phyloP scores from a whole-genome alignment of 2,797 vertebrate genomes.

The Peromyscus eremicus region DNA sequence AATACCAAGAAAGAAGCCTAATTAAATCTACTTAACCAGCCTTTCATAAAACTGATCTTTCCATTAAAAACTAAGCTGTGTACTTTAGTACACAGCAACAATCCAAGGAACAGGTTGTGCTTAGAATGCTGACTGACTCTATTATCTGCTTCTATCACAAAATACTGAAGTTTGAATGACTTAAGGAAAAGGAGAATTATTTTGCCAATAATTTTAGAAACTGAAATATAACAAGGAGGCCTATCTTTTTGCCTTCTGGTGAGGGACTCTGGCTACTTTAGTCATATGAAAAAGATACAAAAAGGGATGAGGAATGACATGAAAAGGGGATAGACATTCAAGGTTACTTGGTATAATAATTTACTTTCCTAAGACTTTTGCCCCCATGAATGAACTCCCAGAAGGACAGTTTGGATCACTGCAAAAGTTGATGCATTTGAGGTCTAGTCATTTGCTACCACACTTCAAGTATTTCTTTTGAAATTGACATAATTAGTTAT shows the following conservation, averaged over 20 bases:
- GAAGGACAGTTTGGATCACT: background rate
- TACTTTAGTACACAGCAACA: background rate
- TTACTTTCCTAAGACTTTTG: background rate
- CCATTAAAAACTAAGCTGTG: slow-evolving; percentile 44
- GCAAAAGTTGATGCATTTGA: background rate
- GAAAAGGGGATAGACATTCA: too few species aligned
- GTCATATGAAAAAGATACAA: background rate
- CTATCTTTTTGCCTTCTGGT: background rate
- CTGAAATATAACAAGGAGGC: background rate
- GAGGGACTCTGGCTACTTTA: background rate
- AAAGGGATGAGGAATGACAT: background rate
- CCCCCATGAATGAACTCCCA: background rate
- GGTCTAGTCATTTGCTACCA: too few species aligned
- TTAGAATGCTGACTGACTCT: background rate
- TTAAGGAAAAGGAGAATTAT: background rate
- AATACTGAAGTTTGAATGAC: background rate
- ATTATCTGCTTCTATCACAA: background rate
- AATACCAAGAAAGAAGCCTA: background rate
- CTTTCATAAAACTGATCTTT: slow-evolving; percentile 41
- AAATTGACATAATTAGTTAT: background rate
- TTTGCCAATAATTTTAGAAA: background rate
- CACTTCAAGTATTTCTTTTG: background rate
- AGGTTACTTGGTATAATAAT: background rate
- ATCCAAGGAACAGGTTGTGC: background rate
- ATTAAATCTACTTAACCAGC: slow-evolving; percentile 33